Conservation (phyloP, 2,797 vertebrate species). For the Chelmon rostratus region DNA sequence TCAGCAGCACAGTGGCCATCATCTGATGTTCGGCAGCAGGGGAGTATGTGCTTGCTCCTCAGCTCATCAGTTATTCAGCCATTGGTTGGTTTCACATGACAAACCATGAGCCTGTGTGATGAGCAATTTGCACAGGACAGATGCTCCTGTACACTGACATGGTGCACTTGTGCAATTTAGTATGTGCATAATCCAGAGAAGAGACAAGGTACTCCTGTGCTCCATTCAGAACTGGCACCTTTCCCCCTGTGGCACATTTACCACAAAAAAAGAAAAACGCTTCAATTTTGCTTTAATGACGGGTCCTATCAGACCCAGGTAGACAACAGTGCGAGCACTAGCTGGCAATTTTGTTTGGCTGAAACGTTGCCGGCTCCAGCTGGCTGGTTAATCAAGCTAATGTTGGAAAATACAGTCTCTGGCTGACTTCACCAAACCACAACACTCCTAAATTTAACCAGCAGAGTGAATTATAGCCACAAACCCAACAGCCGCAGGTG, state of each 20-base stretch:
- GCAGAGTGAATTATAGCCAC: background rate
- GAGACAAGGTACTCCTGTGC: slow-evolving; percentile 2
- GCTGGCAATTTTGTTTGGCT: background rate
- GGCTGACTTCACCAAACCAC: background rate
- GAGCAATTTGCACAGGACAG: slow-evolving; percentile 25
- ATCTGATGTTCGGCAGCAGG: slow-evolving; percentile 20
- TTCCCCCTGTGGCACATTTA: background rate
- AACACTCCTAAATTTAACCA: background rate
- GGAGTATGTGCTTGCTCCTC: background rate
- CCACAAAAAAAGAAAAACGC: background rate
- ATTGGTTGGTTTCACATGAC: slow-evolving; percentile 32
- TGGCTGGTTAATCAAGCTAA: background rate
- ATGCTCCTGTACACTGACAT: slow-evolving; percentile 5
- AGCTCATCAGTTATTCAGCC: slow-evolving; percentile 38
- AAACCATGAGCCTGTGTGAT: slow-evolving; percentile 24
- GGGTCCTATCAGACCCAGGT: background rate
- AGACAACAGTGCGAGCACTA: no score
- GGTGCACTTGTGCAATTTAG: background rate
- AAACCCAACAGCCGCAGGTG: slow-evolving; percentile 1
- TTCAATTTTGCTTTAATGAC: background rate
- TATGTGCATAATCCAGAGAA: background rate
- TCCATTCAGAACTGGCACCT: background rate
- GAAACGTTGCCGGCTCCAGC: background rate
- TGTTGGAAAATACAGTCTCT: background rate
- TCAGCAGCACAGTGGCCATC: background rate